phyloP scores from a whole-genome alignment of 2,113 vertebrate species.

The Crotalus viridis region DNA sequence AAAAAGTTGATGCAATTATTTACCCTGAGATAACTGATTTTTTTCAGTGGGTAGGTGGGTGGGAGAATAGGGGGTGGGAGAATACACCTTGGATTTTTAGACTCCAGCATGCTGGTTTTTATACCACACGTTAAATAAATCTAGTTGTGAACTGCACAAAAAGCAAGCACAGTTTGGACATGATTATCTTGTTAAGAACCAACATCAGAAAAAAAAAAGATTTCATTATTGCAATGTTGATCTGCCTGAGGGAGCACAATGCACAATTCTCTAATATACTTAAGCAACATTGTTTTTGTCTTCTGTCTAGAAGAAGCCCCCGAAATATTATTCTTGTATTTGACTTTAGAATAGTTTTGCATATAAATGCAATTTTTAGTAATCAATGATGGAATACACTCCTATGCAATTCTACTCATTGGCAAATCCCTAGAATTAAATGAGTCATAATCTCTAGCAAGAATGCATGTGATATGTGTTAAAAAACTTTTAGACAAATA shows the following conservation, averaged over 20 bases:
- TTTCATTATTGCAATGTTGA: slow-evolving; percentile 32
- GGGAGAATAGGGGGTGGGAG: background rate
- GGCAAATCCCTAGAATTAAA: background rate
- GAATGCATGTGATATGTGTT: background rate
- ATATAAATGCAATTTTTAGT: background rate
- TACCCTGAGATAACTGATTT: slow-evolving; percentile 30
- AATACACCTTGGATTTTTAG: slow-evolving; percentile 53
- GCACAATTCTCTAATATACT: background rate
- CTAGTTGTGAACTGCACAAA: slow-evolving; percentile 44
- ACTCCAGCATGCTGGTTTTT: slow-evolving; percentile 40
- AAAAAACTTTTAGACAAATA: no score
- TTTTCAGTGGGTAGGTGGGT: slow-evolving; percentile 5
- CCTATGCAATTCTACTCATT: background rate
- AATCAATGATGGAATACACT: background rate
- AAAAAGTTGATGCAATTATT: slow-evolving; percentile 40
- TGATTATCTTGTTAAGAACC: slow-evolving; percentile 46
- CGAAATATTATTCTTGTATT: background rate
- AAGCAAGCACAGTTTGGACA: slow-evolving; percentile 47
- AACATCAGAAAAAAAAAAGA: slow-evolving; percentile 25
- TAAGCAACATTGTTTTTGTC: background rate
- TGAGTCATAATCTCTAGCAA: background rate
- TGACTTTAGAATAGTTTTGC: background rate
- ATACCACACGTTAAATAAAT: slow-evolving; percentile 32
- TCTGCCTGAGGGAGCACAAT: background rate
- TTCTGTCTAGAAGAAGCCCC: background rate